Percentiles rank a stretch among this genome's conserved stretches.
phyloP scores from a whole-genome alignment of 2,797 vertebrate genomes.

The Leuciscus waleckii region DNA sequence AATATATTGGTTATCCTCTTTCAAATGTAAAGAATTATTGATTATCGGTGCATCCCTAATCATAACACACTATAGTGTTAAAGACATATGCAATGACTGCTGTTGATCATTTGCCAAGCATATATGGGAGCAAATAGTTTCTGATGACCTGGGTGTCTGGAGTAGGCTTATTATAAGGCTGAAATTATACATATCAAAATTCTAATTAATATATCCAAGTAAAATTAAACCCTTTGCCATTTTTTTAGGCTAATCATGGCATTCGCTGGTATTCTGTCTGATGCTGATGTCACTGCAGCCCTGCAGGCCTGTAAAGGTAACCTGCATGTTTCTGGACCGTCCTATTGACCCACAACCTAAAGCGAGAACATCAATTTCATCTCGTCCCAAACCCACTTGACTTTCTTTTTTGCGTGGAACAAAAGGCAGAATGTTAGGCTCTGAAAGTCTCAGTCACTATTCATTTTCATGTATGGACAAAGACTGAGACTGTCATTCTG shows the following conservation, averaged over 20 bases:
- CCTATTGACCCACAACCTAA: neutral
- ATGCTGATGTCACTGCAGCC: slow-evolving; percentile 84
- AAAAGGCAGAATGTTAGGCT: slow-evolving; percentile 11
- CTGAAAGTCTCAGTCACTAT: slow-evolving; percentile 9
- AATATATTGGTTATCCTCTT: no score
- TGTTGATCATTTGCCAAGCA: neutral
- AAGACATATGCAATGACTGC: neutral
- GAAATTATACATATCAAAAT: neutral
- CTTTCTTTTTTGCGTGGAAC: slow-evolving; percentile 8
- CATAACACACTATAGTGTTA: slow-evolving; percentile 5
- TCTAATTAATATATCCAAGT: neutral
- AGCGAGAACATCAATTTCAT: neutral
- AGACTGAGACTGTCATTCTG: slow-evolving; percentile 4
- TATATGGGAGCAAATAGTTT: slow-evolving; percentile 3
- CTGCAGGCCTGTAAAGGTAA: slow-evolving; percentile 84
- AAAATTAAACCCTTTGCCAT: neutral
- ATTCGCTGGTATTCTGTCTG: slow-evolving; percentile 78
- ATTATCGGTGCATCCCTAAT: neutral
- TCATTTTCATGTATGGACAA: slow-evolving; percentile 10
- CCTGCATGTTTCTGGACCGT: neutral
- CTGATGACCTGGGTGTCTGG: neutral
- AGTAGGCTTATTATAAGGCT: neutral
- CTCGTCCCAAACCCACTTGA: neutral
- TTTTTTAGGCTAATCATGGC: slow-evolving; percentile 78
- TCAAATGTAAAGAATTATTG: no score